A percentile compares a stretch with the other conserved stretches of the same genome.
Conservation (phyloP, 1,140 invertebrate genomes). For the Brachystomella parvula region DNA sequence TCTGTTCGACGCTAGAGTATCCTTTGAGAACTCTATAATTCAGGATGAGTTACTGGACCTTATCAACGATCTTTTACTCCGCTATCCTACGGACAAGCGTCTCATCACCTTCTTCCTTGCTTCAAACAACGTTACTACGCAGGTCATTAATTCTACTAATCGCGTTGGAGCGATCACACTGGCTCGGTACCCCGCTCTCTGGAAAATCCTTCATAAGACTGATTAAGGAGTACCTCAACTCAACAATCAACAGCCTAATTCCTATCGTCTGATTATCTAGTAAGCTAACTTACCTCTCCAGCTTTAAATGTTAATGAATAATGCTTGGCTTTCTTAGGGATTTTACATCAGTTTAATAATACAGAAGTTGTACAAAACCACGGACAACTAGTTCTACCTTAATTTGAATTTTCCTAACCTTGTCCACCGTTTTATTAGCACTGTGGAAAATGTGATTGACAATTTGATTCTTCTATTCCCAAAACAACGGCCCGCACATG, state of each 20-base stretch:
- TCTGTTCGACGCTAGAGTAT: background rate
- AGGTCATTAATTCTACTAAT: background rate
- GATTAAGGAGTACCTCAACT: too few relatives aligned
- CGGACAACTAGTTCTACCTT: too few relatives aligned
- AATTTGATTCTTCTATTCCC: conserved; percentile 31
- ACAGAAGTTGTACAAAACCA: too few relatives aligned
- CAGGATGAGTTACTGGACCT: background rate
- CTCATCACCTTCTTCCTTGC: background rate
- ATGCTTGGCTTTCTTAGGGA: too few relatives aligned
- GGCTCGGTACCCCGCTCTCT: background rate
- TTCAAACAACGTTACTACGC: background rate
- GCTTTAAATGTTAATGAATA: too few relatives aligned
- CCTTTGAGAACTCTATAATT: background rate
- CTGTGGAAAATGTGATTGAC: conserved; percentile 27
- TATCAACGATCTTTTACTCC: background rate
- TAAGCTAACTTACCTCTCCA: too few relatives aligned
- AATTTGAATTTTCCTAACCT: too few relatives aligned
- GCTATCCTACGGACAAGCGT: background rate
- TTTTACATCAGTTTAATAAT: too few relatives aligned
- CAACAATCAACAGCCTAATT: too few relatives aligned
- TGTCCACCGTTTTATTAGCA: conserved; percentile 22
- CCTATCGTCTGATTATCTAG: too few relatives aligned
- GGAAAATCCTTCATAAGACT: background rate
- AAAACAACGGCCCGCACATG: conserved; percentile 27
- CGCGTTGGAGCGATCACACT: background rate